A percentile compares a stretch with the other conserved stretches of the same genome.
Evolutionary conservation across 1,140 invertebrate species (phyloP).

Genomic region (Procambarus virginalis): DNA sequence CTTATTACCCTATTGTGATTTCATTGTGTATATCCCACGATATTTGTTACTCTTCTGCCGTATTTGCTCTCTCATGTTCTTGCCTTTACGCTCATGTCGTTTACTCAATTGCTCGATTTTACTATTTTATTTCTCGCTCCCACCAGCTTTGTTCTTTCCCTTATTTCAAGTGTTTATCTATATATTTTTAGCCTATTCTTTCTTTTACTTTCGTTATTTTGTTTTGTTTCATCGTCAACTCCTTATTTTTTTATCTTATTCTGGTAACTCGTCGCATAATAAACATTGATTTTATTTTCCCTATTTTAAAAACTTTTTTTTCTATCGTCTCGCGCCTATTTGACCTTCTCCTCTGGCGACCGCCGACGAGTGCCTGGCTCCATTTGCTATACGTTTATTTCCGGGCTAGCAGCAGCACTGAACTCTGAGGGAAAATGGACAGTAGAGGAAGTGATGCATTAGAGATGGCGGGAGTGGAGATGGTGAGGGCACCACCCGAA

Average conservation of each 20-base stretch:
- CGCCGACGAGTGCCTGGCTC: background rate
- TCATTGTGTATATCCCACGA: no score
- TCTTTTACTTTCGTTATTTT: background rate
- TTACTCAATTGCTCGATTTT: no score
- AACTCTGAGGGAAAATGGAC: background rate
- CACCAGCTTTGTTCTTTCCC: no score
- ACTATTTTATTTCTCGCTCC: no score
- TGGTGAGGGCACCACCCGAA: no score
- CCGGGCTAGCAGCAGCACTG: background rate
- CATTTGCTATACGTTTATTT: background rate
- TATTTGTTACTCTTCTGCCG: no score
- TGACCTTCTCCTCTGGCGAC: background rate
- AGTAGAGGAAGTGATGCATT: background rate
- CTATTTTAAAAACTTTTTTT: background rate
- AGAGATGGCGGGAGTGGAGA: background rate
- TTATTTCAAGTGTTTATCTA: background rate
- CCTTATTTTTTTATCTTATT: background rate
- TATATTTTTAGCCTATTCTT: background rate
- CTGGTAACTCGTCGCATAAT: background rate
- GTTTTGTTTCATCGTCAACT: background rate
- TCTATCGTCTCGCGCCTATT: background rate
- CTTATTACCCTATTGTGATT: no score
- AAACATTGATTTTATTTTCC: background rate
- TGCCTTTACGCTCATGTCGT: no score
- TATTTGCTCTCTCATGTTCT: no score